phyloP scores from a whole-genome alignment of 2,888 invertebrate genomes.

The Acronicta psi region DNA sequence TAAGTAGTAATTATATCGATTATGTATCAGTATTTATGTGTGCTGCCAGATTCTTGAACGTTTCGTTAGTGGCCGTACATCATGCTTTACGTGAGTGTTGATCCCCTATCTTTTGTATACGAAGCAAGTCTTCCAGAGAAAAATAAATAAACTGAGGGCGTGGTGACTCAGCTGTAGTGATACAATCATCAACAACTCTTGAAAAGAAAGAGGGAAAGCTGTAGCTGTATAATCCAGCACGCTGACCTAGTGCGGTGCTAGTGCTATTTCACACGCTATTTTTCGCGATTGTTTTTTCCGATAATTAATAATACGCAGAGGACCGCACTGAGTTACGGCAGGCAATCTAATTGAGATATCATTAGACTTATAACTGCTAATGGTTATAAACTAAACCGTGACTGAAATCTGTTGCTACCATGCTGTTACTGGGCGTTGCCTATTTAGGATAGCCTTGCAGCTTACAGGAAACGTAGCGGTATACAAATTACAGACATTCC shows the following conservation, averaged over 20 bases:
- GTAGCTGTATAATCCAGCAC: too few relatives aligned
- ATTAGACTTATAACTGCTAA: too few relatives aligned
- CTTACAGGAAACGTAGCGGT: neutral
- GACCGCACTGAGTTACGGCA: too few relatives aligned
- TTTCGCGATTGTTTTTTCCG: too few relatives aligned
- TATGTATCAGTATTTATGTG: slow-evolving; percentile 32
- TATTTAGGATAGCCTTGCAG: neutral
- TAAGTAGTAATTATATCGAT: slow-evolving; percentile 34
- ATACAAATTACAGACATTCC: neutral
- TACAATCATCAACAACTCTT: too few relatives aligned
- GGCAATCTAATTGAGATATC: too few relatives aligned
- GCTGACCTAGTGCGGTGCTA: too few relatives aligned
- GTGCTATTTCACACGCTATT: too few relatives aligned
- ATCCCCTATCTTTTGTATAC: neutral
- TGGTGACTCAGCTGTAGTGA: too few relatives aligned
- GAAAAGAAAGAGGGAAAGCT: too few relatives aligned
- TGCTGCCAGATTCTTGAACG: slow-evolving; percentile 24
- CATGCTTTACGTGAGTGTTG: slow-evolving; percentile 63
- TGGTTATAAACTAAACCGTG: too few relatives aligned
- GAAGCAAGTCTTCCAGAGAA: neutral
- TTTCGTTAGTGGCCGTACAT: slow-evolving; percentile 48
- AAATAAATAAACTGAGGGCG: neutral
- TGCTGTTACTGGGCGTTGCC: neutral
- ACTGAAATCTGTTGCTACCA: neutral
- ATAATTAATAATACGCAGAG: too few relatives aligned